Evolutionary conservation across 2,888 invertebrate species (phyloP).

Genomic region (Eupithecia vulgata): DNA sequence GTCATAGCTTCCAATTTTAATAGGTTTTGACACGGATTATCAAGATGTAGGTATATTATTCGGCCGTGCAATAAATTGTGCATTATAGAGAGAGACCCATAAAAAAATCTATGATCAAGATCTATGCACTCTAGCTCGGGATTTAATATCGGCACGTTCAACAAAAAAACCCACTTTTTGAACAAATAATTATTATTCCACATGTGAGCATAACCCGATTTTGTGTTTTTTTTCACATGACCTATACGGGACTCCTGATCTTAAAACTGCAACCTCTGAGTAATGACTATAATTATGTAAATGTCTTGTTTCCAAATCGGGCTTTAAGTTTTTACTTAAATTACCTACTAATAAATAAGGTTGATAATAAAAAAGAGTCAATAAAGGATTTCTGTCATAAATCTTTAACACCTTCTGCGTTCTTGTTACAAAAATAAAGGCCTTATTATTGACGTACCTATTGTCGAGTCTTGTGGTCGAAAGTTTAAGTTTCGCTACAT

Average conservation of each 20-base stretch:
- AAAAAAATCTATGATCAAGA: no score
- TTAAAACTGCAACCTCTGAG: constrained; percentile 10
- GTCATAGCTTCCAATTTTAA: no score
- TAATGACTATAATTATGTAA: constrained; percentile 51
- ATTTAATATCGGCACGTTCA: no score
- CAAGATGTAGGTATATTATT: no score
- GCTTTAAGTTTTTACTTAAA: constrained; percentile 32
- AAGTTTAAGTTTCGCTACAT: neutral
- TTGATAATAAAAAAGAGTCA: constrained; percentile 12
- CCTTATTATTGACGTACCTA: neutral
- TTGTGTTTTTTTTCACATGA: neutral
- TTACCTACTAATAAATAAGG: constrained; percentile 22
- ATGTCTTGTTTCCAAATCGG: constrained; percentile 44
- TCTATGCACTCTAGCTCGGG: no score
- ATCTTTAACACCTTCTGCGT: neutral
- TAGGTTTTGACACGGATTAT: no score
- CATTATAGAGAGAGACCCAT: no score
- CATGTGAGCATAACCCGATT: no score
- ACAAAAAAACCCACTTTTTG: no score
- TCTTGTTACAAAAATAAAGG: neutral
- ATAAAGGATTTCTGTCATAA: neutral
- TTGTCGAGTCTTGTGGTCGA: neutral
- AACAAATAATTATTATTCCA: no score
- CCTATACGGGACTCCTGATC: neutral
- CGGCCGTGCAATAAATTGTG: no score